phyloP scores from a whole-genome alignment of 2,113 vertebrate genomes.

The Fulmarus glacialis region DNA sequence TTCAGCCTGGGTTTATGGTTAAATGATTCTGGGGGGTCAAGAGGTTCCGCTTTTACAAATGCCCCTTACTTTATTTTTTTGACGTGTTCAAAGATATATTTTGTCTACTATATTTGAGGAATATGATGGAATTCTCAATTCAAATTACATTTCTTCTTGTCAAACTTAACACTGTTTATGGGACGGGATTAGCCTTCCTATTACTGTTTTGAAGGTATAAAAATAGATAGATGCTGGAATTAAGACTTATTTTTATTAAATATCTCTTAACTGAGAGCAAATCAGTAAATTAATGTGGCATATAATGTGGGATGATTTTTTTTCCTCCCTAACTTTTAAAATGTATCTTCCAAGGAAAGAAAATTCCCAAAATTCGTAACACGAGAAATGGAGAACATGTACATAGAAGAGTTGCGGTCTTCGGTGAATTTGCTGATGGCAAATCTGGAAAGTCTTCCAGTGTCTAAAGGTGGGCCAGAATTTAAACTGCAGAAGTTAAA shows the following conservation, averaged over 20 bases:
- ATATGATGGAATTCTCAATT: neutral
- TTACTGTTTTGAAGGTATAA: neutral
- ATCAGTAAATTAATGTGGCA: neutral
- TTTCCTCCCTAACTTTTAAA: neutral
- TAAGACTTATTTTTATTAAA: neutral
- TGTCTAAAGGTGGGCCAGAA: slow-evolving; percentile 93
- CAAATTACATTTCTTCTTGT: neutral
- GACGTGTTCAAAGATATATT: neutral
- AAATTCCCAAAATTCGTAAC: slow-evolving; percentile 85
- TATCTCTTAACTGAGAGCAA: neutral
- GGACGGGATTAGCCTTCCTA: neutral
- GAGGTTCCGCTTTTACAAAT: neutral
- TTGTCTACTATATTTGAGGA: neutral
- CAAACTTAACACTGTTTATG: neutral
- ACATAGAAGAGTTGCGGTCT: slow-evolving; percentile 91
- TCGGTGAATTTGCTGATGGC: slow-evolving; percentile 95
- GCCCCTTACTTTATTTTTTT: neutral
- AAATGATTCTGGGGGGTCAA: accelerated
- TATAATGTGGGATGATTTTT: neutral
- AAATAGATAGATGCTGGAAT: neutral
- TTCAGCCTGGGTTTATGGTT: neutral
- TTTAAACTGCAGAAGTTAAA: slow-evolving; percentile 94
- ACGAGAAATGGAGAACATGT: slow-evolving; percentile 91
- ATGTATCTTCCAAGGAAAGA: slow-evolving; percentile 81
- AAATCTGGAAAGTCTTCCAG: slow-evolving; percentile 96